Evolutionary conservation across 2,113 vertebrate species (phyloP).

Genomic region (Phrynocephalus versicolor): DNA sequence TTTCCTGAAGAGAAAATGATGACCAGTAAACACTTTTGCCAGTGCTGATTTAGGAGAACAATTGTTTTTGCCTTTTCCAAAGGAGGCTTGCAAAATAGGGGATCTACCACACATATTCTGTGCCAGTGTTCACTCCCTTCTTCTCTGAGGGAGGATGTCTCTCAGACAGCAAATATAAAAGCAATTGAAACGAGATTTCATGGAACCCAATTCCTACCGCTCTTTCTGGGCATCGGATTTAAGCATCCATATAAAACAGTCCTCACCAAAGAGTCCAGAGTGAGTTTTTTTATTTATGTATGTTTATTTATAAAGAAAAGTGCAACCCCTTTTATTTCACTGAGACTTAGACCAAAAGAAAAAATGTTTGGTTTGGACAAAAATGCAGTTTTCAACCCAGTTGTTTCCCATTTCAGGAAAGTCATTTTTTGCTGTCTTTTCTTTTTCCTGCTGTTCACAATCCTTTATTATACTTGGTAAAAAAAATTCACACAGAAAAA

Average conservation of each 20-base stretch:
- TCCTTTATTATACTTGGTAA: constrained; percentile 42
- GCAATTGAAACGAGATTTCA: constrained; percentile 77
- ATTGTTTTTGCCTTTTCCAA: constrained; percentile 44
- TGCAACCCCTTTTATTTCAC: neutral
- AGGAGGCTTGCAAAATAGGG: constrained; percentile 35
- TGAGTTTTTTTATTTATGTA: neutral
- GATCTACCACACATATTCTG: constrained; percentile 45
- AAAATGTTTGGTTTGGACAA: constrained; percentile 39
- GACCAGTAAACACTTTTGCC: constrained; percentile 53
- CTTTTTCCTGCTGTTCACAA: constrained; percentile 42
- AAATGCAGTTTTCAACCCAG: constrained; percentile 69
- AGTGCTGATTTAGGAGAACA: constrained; percentile 8
- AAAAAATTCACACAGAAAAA: too few species aligned
- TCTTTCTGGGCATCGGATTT: constrained; percentile 69
- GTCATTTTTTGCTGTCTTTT: constrained; percentile 37
- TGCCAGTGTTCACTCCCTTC: constrained; percentile 68
- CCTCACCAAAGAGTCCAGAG: constrained; percentile 57
- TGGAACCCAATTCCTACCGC: constrained; percentile 77
- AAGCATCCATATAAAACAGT: constrained; percentile 77
- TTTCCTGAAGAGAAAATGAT: neutral
- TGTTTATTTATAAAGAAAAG: neutral
- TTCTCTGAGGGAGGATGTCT: constrained; percentile 60
- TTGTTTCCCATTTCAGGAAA: constrained; percentile 60
- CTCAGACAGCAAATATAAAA: constrained; percentile 68
- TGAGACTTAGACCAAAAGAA: neutral